Percentiles rank a stretch among this genome's conserved stretches.
phyloP scores from a whole-genome alignment of 2,113 vertebrate genomes.

The Holacanthus passer region DNA sequence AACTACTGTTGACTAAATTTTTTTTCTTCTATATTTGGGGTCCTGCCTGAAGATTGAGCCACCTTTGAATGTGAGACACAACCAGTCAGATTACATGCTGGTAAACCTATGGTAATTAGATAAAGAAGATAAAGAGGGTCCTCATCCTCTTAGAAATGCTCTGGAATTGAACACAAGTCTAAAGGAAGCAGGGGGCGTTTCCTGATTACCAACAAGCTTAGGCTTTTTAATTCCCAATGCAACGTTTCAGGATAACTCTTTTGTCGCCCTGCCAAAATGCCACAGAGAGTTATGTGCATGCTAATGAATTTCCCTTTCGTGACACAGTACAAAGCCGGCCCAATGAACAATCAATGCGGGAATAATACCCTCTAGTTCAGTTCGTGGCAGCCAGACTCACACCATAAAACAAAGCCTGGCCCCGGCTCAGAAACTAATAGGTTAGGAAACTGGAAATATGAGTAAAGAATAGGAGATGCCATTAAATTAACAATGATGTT shows the following conservation, averaged over 20 bases:
- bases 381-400: constrained; percentile 48
- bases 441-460: constrained; percentile 53
- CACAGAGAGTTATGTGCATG: constrained; percentile 65
- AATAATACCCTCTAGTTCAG: constrained; percentile 55
- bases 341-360: constrained; percentile 58
- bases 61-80: not conserved
- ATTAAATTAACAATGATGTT: constrained; percentile 45
- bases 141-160: constrained; percentile 25
- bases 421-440: constrained; percentile 49
- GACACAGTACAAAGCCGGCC: constrained; percentile 50
- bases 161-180: constrained; percentile 40
- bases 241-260: constrained; percentile 60
- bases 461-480: constrained; percentile 27
- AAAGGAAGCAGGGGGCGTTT: constrained; percentile 12
- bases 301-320: constrained; percentile 70
- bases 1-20: not conserved
- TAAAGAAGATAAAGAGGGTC: constrained; percentile 13
- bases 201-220: constrained; percentile 46
- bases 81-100: not conserved
- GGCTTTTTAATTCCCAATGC: constrained; percentile 62
- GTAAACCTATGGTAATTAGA: not conserved
- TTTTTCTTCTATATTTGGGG: not conserved
- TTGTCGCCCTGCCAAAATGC: constrained; percentile 71
- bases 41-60: not conserved
- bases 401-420: constrained; percentile 57